Conservation (phyloP, 2,113 vertebrate species). For the Cygnus buccinator region DNA sequence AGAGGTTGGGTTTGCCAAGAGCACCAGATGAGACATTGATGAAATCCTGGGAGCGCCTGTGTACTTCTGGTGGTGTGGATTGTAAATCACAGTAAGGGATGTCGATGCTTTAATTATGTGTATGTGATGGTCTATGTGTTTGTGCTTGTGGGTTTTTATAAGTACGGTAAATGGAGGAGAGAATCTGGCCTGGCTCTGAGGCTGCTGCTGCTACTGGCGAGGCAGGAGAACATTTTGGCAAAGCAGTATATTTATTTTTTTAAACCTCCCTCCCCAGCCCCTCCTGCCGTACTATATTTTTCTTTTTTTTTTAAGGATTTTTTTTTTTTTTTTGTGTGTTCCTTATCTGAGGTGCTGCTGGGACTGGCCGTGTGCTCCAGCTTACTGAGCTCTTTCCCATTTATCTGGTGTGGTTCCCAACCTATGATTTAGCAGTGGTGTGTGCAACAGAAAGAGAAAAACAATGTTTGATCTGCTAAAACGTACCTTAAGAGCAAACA, state of each 20-base stretch:
- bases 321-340: slow-evolving; percentile 38
- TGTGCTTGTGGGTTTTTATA: slow-evolving; percentile 69
- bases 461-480: slow-evolving; percentile 68
- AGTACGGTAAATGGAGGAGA: slow-evolving; percentile 62
- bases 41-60: slow-evolving; percentile 71
- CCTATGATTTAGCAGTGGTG: slow-evolving; percentile 68
- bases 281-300: slow-evolving; percentile 51
- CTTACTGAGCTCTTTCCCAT: slow-evolving; percentile 42
- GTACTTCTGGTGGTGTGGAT: slow-evolving; percentile 69
- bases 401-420: slow-evolving; percentile 66
- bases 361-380: slow-evolving; percentile 56
- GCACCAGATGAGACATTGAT: slow-evolving; percentile 73
- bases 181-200: slow-evolving; percentile 67
- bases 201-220: slow-evolving; percentile 55
- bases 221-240: slow-evolving; percentile 46
- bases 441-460: slow-evolving; percentile 37
- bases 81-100: slow-evolving; percentile 74
- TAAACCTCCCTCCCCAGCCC: slow-evolving; percentile 31
- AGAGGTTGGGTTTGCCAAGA: slow-evolving; percentile 62
- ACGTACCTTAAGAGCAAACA: slow-evolving; percentile 79
- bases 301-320: background rate
- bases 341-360: slow-evolving; percentile 67
- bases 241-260: slow-evolving; percentile 46
- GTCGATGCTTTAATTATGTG: slow-evolving; percentile 72
- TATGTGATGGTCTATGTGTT: slow-evolving; percentile 66